Conservation (phyloP, 2,113 vertebrate species). For the Heteronetta atricapilla region DNA sequence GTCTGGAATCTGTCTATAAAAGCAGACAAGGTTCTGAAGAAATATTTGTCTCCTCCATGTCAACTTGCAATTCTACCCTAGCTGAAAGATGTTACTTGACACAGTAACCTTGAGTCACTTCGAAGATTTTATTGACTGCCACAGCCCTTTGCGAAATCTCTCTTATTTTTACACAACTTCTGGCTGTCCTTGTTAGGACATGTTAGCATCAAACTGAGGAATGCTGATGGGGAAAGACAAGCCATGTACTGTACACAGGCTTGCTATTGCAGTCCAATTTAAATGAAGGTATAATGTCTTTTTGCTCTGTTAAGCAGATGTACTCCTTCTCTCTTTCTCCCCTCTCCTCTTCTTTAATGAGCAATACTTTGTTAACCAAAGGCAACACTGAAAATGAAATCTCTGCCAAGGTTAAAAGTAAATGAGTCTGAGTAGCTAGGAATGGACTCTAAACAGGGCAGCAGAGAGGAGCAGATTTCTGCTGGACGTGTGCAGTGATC, state of each 20-base stretch:
- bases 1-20: background rate
- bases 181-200: constrained; percentile 52
- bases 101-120: constrained; percentile 39
- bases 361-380: background rate
- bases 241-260: background rate
- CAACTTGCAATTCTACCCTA: background rate
- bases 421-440: background rate
- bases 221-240: constrained; percentile 4
- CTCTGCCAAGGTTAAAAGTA: background rate
- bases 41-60: background rate
- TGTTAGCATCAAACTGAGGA: constrained; percentile 25
- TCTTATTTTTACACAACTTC: constrained; percentile 43
- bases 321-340: background rate
- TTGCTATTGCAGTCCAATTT: background rate
- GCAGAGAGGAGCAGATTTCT: background rate
- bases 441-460: background rate
- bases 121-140: constrained; percentile 34
- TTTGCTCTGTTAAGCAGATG: background rate
- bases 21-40: background rate
- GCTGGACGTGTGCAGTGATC: background rate
- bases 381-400: background rate
- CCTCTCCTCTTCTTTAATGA: background rate
- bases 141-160: constrained; percentile 6
- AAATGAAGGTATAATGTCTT: background rate
- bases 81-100: background rate